phyloP scores from a whole-genome alignment of 2,113 vertebrate species.

The Hylia prasina region DNA sequence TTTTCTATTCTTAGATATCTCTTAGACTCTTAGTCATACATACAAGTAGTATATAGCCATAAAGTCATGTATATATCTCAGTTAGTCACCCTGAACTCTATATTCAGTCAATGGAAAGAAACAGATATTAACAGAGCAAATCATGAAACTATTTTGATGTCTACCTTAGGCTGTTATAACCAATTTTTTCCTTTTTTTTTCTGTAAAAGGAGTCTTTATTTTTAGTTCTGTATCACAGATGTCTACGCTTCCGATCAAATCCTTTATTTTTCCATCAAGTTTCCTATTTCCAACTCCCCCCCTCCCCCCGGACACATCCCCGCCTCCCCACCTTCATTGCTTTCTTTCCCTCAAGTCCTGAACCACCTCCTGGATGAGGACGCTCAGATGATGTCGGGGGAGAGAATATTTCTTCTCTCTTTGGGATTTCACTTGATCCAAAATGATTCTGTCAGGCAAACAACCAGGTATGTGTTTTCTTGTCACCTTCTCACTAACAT shows the following conservation, averaged over 20 bases:
- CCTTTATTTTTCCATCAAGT: not conserved
- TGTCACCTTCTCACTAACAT: not conserved
- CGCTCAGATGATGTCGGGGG: rapidly evolving
- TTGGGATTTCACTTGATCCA: not conserved
- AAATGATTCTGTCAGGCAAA: not conserved
- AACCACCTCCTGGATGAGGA: not conserved
- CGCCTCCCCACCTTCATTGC: rapidly evolving
- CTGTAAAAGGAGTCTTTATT: not conserved
- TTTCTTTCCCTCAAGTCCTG: not conserved
- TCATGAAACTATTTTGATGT: not conserved
- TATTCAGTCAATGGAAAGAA: not conserved
- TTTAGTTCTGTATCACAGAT: not conserved
- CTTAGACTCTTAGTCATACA: not conserved
- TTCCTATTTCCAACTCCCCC: not conserved
- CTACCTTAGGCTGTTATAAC: not conserved
- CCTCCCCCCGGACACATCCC: not conserved
- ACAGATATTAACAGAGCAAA: rapidly evolving
- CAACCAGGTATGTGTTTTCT: not conserved
- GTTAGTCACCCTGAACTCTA: not conserved
- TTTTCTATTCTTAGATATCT: not conserved
- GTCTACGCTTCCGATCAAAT: not conserved
- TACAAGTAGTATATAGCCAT: not conserved
- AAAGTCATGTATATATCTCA: not conserved
- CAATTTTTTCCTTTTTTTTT: not conserved
- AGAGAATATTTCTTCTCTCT: not conserved